Evolutionary conservation across 2,888 invertebrate species (phyloP), one percentile per base, ranked within the genome.

Genomic region (Incurvaria masculella): DNA sequence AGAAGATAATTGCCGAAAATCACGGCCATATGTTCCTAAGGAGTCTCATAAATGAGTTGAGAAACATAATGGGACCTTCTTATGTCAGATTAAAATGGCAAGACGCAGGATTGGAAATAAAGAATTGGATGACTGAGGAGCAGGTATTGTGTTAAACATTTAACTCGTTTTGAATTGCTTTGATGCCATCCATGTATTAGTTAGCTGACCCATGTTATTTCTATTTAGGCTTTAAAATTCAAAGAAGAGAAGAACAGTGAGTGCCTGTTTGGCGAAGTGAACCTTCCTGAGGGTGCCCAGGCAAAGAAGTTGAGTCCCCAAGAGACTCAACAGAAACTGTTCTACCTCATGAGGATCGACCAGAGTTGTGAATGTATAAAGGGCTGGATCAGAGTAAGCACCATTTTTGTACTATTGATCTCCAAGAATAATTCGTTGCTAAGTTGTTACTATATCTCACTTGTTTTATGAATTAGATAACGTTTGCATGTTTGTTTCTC

Each of bases 11-110:
- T 47, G 53, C 64, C 20, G 61, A 64, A 8, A 66, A 71, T 51
- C 72, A 76, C 6, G 74, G 75, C 2, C 69, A 69, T 52, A 54
- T 73, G 47, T 59, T 75, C 52, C 58, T 78, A 17, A 74, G 67
- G 63, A 63, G 65, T n/a, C 58, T 76, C 39, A 59, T 75, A 39
- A 69, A 57, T 52, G 61, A 70, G 49, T 57, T 76, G 48, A 72
- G 68, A 55, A 70, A 72, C 42, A 74, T 69, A 49, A 76, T 76
- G 74, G 76, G 78, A 42, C 70, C 70, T 52, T 65, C 69, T 6
- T 75, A 72, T 60, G 70, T 69, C 2, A 74, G 69, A 58, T 70
- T 59, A 55, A 74, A 72, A 59, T 79, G 73, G 74, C 67, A 69
- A 47, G 75, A 75, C 50, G 74, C 75, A 38, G 69, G 63, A 14